phyloP scores from a whole-genome alignment of 2,113 vertebrate species.

The Saimiri boliviensis region DNA sequence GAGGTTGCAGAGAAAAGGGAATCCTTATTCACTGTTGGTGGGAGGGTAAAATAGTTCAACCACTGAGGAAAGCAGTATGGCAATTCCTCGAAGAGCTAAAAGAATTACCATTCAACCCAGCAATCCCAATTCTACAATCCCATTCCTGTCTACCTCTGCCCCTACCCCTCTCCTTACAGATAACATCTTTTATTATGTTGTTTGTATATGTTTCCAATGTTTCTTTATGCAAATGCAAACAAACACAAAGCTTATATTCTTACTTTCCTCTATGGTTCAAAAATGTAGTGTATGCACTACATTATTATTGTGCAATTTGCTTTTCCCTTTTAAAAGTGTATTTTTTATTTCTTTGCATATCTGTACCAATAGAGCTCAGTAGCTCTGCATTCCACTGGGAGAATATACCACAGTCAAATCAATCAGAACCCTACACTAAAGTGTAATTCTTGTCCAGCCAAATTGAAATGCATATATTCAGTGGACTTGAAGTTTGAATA shows the following conservation, averaged over 20 bases:
- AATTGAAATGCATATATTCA: not conserved
- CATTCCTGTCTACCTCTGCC: not conserved
- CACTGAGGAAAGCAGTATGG: no score
- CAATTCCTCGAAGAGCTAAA: no score
- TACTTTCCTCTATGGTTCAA: not conserved
- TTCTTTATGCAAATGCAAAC: not conserved
- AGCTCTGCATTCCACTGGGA: not conserved
- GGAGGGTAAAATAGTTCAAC: no score
- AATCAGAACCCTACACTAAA: not conserved
- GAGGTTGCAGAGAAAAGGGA: no score
- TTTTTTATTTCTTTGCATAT: not conserved
- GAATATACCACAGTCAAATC: not conserved
- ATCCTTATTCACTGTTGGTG: no score
- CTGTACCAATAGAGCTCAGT: not conserved
- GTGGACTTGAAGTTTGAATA: not conserved
- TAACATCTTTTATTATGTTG: not conserved
- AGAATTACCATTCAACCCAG: no score
- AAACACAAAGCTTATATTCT: not conserved
- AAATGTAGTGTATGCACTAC: not conserved
- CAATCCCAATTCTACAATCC: no score
- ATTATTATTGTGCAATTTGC: not conserved
- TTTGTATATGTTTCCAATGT: not conserved
- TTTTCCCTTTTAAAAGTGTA: not conserved
- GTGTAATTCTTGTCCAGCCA: not conserved
- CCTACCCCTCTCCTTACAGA: fast-evolving